A percentile compares a stretch with the other conserved stretches of the same genome.
Conservation (phyloP, 2,888 invertebrate species). For the Plebejus argus region DNA sequence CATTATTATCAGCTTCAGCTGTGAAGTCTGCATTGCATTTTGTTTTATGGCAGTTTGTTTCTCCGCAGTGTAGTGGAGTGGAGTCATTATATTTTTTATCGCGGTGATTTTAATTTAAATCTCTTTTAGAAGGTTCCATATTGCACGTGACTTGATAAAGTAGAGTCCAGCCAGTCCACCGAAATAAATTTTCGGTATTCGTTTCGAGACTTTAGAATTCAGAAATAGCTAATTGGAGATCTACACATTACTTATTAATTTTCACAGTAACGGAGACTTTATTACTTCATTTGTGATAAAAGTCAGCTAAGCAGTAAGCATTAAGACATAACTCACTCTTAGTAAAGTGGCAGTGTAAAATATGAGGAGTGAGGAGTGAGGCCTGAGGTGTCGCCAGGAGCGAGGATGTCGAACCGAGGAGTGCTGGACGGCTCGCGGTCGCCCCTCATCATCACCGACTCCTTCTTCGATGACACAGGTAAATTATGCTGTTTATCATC, state of each 20-base stretch:
- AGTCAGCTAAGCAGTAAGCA: neutral
- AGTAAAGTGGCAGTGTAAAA: neutral
- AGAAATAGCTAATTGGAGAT: no score
- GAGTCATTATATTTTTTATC: no score
- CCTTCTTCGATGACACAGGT: slow-evolving; percentile 74
- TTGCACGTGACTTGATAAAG: no score
- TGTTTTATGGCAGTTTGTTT: neutral
- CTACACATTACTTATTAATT: neutral
- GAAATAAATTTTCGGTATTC: no score
- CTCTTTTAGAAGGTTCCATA: no score
- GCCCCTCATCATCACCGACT: slow-evolving; percentile 67
- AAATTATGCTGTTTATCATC: slow-evolving; percentile 46
- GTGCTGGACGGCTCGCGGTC: slow-evolving; percentile 71
- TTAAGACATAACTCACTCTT: neutral
- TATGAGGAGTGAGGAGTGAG: neutral
- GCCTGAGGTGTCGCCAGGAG: no score
- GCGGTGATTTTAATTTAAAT: no score
- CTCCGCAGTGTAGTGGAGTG: neutral
- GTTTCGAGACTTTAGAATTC: no score
- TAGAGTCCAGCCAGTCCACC: no score
- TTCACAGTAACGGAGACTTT: neutral
- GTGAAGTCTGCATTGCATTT: neutral
- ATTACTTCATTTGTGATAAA: neutral
- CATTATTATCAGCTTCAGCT: neutral
- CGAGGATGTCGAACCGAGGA: slow-evolving; percentile 69